A percentile compares a stretch with the other conserved stretches of the same genome.
Conservation (phyloP, 2,888 invertebrate genomes). For the Epinotia bilunana region DNA sequence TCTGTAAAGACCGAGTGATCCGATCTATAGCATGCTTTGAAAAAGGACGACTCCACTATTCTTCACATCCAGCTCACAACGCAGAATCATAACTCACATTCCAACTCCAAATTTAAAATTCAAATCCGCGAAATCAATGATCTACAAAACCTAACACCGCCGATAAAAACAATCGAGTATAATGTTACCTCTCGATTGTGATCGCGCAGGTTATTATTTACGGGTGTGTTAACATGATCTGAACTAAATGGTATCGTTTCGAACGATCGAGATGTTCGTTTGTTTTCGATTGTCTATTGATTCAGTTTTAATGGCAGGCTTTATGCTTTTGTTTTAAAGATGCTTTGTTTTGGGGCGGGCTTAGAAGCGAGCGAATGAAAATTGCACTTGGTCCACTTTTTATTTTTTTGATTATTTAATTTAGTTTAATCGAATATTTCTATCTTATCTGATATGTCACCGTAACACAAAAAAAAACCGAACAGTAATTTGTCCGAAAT, state of each 20-base stretch:
- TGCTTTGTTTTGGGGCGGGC: no score
- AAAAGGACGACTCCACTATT: background rate
- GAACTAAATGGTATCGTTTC: slow-evolving; percentile 47
- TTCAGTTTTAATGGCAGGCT: slow-evolving; percentile 21
- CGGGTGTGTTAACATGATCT: slow-evolving; percentile 51
- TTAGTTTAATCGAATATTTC: no score
- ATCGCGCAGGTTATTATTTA: slow-evolving; percentile 56
- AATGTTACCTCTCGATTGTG: slow-evolving; percentile 62
- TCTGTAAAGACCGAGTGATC: no score
- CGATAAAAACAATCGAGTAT: slow-evolving; percentile 60
- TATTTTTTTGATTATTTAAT: no score
- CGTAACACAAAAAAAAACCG: no score
- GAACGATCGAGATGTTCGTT: slow-evolving; percentile 38
- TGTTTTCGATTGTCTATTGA: slow-evolving; percentile 31
- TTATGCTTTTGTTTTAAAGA: background rate
- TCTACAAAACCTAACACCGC: slow-evolving; percentile 48
- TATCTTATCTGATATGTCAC: no score
- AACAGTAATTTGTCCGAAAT: no score
- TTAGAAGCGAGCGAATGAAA: no score
- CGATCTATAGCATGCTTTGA: no score
- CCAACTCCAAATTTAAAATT: slow-evolving; percentile 30
- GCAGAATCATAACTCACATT: slow-evolving; percentile 1
- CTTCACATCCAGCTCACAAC: background rate
- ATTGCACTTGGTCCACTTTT: no score
- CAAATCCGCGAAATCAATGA: slow-evolving; percentile 30